A percentile compares a stretch with the other conserved stretches of the same genome.
These are phyloP conservation scores for Mormyrops attenuatus DNA, from an alignment of 2,797 vertebrate genomes.

Conservation along the genomic window DNA sequence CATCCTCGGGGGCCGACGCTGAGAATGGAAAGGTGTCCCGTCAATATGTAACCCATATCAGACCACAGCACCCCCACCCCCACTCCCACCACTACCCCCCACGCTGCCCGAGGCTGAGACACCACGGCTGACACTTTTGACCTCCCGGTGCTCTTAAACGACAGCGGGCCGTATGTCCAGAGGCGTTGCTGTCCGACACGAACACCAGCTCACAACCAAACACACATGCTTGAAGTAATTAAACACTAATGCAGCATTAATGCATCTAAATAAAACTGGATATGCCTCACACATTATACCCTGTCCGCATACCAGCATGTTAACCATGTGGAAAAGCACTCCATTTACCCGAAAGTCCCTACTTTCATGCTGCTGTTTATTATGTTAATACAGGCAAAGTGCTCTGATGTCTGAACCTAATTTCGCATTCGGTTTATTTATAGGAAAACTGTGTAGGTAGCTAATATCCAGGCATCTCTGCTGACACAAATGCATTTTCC, in stretches of 20 bases:
- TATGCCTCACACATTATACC: neutral
- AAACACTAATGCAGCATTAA: conserved; percentile 2
- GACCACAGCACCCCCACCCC: neutral
- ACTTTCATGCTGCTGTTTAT: neutral
- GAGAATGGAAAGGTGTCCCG: neutral
- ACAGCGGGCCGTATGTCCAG: neutral
- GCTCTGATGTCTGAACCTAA: conserved; percentile 8
- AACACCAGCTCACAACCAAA: neutral
- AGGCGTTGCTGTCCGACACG: neutral
- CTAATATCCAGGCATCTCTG: neutral
- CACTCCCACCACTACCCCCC: neutral
- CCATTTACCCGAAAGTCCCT: neutral
- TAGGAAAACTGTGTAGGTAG: conserved; percentile 9
- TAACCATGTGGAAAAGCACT: neutral
- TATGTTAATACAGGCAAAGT: conserved; percentile 17
- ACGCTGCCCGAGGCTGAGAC: neutral
- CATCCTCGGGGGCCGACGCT: neutral
- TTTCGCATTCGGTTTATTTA: conserved; percentile 8
- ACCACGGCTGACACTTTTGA: neutral
- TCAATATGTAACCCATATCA: neutral
- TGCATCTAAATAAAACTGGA: neutral
- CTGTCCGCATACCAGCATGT: neutral
- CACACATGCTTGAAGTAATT: neutral
- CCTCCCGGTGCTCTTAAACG: neutral
- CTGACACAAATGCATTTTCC: neutral